Conservation (phyloP, 2,797 vertebrate genomes). For the Artibeus lituratus region DNA sequence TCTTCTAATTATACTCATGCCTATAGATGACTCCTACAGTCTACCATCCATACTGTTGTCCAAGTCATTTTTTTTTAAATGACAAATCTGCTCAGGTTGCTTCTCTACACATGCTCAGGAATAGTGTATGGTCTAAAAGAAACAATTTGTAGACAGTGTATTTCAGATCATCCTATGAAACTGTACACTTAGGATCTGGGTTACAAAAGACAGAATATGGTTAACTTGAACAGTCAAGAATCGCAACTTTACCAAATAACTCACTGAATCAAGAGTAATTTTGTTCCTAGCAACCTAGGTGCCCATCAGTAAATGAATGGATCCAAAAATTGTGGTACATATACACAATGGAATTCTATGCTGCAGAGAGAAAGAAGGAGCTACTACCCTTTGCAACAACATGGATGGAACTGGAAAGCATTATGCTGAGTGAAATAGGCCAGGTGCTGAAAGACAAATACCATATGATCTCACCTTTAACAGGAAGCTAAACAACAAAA, state of each 20-base stretch:
- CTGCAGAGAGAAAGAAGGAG: too few relatives aligned
- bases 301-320: too few relatives aligned
- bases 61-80: neutral
- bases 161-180: neutral
- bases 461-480: too few relatives aligned
- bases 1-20: neutral
- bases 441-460: too few relatives aligned
- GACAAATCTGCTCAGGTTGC: neutral
- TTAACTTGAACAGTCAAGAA: neutral
- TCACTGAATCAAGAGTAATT: neutral
- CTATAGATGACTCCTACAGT: neutral
- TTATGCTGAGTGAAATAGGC: too few relatives aligned
- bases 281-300: too few relatives aligned
- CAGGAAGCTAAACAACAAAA: too few relatives aligned
- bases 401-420: too few relatives aligned
- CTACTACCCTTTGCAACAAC: too few relatives aligned
- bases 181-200: neutral
- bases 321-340: too few relatives aligned
- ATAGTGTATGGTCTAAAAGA: neutral
- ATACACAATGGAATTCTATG: too few relatives aligned
- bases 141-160: neutral
- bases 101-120: neutral
- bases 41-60: neutral
- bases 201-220: neutral
- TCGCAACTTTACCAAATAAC: neutral